phyloP scores from a whole-genome alignment of 2,797 vertebrate genomes.

The Anniella stebbinsi region DNA sequence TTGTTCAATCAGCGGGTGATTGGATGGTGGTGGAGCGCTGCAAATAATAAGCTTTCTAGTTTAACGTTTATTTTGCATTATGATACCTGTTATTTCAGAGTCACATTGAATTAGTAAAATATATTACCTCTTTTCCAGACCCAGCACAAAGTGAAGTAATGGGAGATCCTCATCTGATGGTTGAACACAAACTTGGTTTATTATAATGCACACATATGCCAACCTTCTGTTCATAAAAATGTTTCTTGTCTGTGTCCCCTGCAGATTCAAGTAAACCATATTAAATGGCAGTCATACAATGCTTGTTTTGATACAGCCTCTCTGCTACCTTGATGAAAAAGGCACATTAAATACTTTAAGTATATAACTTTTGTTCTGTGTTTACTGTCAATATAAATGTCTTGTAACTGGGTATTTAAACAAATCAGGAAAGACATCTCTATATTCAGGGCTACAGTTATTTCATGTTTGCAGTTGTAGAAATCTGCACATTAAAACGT shows the following conservation, averaged over 20 bases:
- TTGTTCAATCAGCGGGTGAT: neutral
- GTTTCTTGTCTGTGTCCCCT: slow-evolving; percentile 52
- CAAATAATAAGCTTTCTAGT: neutral
- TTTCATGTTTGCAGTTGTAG: slow-evolving; percentile 59
- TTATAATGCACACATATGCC: slow-evolving; percentile 76
- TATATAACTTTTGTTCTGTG: slow-evolving; percentile 61
- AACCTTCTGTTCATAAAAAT: neutral
- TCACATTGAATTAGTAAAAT: slow-evolving; percentile 22
- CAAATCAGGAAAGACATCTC: slow-evolving; percentile 44
- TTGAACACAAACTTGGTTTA: slow-evolving; percentile 92
- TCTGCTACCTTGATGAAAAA: slow-evolving; percentile 70
- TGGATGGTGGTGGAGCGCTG: neutral
- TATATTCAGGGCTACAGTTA: slow-evolving; percentile 66
- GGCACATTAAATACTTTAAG: slow-evolving; percentile 72
- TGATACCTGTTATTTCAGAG: neutral
- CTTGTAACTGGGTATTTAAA: slow-evolving; percentile 57
- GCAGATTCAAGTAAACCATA: slow-evolving; percentile 56
- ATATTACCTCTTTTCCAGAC: slow-evolving; percentile 81
- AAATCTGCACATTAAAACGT: slow-evolving; percentile 50
- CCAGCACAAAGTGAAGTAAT: slow-evolving; percentile 91
- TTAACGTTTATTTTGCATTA: accelerated
- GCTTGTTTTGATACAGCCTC: slow-evolving; percentile 54
- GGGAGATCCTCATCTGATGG: slow-evolving; percentile 95
- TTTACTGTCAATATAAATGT: slow-evolving; percentile 69
- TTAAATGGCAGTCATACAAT: slow-evolving; percentile 56